These are phyloP conservation scores for Belonocnema kinseyi DNA, from an alignment of 1,140 invertebrate species.

Conservation along the genomic window DNA sequence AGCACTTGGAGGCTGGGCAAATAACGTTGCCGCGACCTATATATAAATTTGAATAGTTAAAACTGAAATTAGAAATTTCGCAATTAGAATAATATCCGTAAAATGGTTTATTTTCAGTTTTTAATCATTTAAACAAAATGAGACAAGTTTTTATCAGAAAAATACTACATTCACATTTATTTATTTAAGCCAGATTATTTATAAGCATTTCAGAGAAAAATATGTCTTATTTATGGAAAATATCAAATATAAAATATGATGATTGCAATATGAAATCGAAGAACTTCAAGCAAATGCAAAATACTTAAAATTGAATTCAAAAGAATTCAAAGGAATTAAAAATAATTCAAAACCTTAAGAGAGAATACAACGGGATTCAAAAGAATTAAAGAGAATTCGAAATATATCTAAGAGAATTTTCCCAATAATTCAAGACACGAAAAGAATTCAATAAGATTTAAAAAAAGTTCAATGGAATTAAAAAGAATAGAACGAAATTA, in stretches of 20 bases:
- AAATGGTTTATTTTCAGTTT: not conserved
- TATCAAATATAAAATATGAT: slow-evolving; percentile 5
- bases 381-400: no score
- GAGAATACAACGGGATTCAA: no score
- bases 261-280: no score
- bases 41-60: slow-evolving; percentile 32
- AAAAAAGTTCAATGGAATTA: no score
- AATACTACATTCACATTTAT: slow-evolving; percentile 32
- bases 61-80: not conserved
- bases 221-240: slow-evolving; percentile 33
- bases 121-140: not conserved
- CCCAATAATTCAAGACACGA: no score
- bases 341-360: no score
- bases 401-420: no score
- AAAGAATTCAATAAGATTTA: no score
- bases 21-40: slow-evolving; percentile 80
- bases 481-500: no score
- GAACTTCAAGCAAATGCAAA: no score
- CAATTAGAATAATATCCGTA: not conserved
- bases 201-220: slow-evolving; percentile 29
- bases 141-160: slow-evolving; percentile 25
- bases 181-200: slow-evolving; percentile 34
- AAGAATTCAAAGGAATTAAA: no score
- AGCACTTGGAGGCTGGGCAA: slow-evolving; percentile 80
- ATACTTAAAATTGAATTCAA: no score